Percentiles rank a stretch among this genome's conserved stretches.
Conservation (phyloP, 2,888 invertebrate species). For the Lepas anatifera region DNA sequence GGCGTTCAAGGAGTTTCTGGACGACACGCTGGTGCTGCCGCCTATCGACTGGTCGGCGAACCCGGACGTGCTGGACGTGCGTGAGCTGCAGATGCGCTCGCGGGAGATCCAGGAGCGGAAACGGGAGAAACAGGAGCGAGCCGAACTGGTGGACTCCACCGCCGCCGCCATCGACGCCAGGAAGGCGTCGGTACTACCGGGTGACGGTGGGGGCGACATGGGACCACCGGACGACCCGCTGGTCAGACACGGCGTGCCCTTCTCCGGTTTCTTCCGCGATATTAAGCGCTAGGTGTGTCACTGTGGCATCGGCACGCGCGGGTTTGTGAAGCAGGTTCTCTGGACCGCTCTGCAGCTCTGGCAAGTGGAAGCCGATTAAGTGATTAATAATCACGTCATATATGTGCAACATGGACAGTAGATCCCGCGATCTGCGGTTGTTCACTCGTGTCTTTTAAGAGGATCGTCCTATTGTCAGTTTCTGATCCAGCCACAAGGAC, state of each 20-base stretch:
- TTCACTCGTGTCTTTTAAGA: too few relatives aligned
- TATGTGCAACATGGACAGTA: too few relatives aligned
- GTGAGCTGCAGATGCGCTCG: slow-evolving; percentile 53
- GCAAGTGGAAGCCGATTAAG: too few relatives aligned
- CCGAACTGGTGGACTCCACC: neutral
- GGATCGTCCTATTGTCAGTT: too few relatives aligned
- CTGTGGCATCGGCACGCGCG: too few relatives aligned
- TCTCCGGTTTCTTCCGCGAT: slow-evolving; percentile 84
- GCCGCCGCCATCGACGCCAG: neutral
- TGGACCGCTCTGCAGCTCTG: too few relatives aligned
- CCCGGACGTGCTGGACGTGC: slow-evolving; percentile 75
- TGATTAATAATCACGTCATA: too few relatives aligned
- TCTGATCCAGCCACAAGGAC: too few relatives aligned
- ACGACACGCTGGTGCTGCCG: slow-evolving; percentile 69
- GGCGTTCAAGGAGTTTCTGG: slow-evolving; percentile 89
- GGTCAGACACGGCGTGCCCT: slow-evolving; percentile 60
- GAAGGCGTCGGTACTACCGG: neutral
- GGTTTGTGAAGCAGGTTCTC: too few relatives aligned
- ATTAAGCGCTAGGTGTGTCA: slow-evolving; percentile 47
- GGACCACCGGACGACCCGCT: slow-evolving; percentile 55
- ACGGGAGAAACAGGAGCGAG: neutral
- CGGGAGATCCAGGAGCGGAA: slow-evolving; percentile 24
- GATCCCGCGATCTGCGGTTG: too few relatives aligned
- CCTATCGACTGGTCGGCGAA: slow-evolving; percentile 88
- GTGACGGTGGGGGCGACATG: neutral